Evolutionary conservation across 2,888 invertebrate genomes (phyloP), one percentile per base, ranked within the genome.

Genomic region (Stomorhina lunata): DNA sequence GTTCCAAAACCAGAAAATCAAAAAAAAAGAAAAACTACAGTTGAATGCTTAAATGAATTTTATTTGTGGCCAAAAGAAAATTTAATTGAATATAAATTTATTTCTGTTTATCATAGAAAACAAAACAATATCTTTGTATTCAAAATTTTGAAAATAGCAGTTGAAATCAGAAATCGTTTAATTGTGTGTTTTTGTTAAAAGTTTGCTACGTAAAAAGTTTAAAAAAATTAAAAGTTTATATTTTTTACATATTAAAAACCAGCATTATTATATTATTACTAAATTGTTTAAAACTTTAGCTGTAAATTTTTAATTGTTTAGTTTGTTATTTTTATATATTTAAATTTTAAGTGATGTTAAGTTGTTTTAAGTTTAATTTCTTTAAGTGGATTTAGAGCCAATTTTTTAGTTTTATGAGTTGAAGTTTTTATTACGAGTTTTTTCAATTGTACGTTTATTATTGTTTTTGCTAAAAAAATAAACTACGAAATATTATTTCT

Each of bases 11-110:
- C n/a, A n/a, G n/a, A n/a, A n/a, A n/a, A n/a, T n/a, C n/a, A n/a
- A n/a, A n/a, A n/a, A n/a, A n/a, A n/a, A n/a, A n/a, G n/a, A n/a
- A n/a, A n/a, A n/a, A 61, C 34, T 73, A 45, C 72, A 73, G 32
- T 71, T 79, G 75, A 82, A 82, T 79, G 82, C 79, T 82, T 82
- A 59, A 79, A 72, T 72, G 61, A 45, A 45, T 59, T 81, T 68
- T 80, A n/a, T 57, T 55, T 77, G 53, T 77, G 66, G 43, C 55
- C 45, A 65, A 40, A 43, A 34, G 40, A 29, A 61, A 63, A 43
- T 20, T 45, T 43, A 45, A 55, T 17, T 4, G 4, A 32, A n/a
- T n/a, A 63, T 20, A 53, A 63, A 29, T 37, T 32, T 66, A n/a
- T n/a, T n/a, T n/a, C n/a, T 48, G 17, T 34, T 15, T 37, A 20